Evolutionary conservation across 37 sponge, comb jelly and placozoan species (phyloP), one percentile per base, ranked within the genome.

Genomic region (Aplysina aerophoba): DNA sequence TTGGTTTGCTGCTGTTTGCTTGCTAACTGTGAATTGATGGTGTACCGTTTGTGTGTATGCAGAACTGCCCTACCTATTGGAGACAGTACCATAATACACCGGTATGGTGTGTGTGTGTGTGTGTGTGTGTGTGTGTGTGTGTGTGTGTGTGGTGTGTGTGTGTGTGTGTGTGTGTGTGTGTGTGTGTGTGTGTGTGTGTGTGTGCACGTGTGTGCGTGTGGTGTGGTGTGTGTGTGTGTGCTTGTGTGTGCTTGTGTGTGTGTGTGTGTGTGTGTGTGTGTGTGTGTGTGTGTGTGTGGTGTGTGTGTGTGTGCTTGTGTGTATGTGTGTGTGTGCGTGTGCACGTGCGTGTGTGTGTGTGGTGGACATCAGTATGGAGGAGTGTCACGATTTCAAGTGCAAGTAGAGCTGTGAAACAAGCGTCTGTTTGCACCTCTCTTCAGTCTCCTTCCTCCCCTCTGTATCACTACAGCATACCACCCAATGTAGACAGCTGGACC

Each of bases 261-360:
- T 30, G 71, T 27, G 30, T 69, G 33, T 69, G 71, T 69, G 66
- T 65, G 66, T 65, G 66, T 65, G 66, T 65, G 22, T 16, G 66
- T 65, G 66, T 65, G 66, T 65, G 66, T 65, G 66, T 65, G 66
- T 65, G 66, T 65, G 66, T 65, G 66, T 65, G 22, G 66, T 65
- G 66, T 65, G 66, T 65, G 66, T 65, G 66, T 65, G 66, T 65
- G 66, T 65, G 66, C 27, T n/a, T 69, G 33, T 69, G 71, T 69
- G 33, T 69, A 35, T 27, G 30, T 69, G 71, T 69, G 71, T 69
- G 71, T 69, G 33, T 69, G 66, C 27, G 33, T 69, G 71, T 27
- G 33, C 34, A 30, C 30, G 71, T 69, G 71, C 30, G 71, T 69
- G 71, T 69, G 34, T 1, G 71, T 27, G 71, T 27, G 71, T 11